Evolutionary conservation across 2,888 invertebrate genomes (phyloP), one percentile per base, ranked within the genome.

Genomic region (Cerceris rybyensis): DNA sequence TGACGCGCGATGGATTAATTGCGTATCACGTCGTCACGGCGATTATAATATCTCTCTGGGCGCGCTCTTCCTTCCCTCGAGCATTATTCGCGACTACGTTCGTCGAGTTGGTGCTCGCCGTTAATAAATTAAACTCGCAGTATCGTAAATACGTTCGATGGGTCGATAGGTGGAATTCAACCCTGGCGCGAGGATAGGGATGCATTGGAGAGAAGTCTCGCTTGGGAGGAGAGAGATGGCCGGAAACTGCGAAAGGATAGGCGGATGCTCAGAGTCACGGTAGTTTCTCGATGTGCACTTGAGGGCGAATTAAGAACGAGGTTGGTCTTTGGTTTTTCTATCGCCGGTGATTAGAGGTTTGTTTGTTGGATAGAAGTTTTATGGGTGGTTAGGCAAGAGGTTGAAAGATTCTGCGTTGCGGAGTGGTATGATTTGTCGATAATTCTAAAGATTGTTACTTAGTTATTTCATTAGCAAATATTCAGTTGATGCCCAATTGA

Each of bases 1-100:
- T 83, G 82, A 84, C 87, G 74, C 77, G 71, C 84, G 87, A 89
- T 86, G 87, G 88, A 90, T 90, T 89, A 90, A 89, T 89, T 89
- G 89, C 87, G 86, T 83, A 89, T 88, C 88, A 86, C 81, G 86
- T 86, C 85, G 86, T 85, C 85, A 80, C 81, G 85, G 77, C 81
- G 74, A 81, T 81, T 81, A 83, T 83, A 85, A 86, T 86, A 86
- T 86, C 86, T 81, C 73, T 28, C 28, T 28, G 28, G 78, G 54
- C 66, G 58, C 41, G 52, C 42, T 46, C 54, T 64, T 69, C 17
- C 70, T 71, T 63, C 73, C 82, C 63, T 7, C 66, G 55, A 66
- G 82, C 77, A 63, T 67, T 63, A 49, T 43, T 49, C 52, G 55
- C 50, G 42, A 16, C 39, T 55, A 52, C 17, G 52, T 49, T 58